Conservation (phyloP, 2,888 invertebrate species). For the Ophioninae sp. region DNA sequence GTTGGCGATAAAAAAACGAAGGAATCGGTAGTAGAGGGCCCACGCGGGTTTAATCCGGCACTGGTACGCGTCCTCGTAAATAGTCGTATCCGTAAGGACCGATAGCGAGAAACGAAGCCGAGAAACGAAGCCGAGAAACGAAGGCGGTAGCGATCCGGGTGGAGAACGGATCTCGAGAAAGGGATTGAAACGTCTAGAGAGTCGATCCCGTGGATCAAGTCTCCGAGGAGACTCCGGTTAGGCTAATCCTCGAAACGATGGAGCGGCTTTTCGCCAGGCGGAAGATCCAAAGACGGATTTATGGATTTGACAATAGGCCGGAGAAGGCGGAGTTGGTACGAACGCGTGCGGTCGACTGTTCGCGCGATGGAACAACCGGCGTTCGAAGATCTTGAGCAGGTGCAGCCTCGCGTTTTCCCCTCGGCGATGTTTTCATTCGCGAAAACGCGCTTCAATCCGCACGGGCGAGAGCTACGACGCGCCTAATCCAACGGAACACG, state of each 20-base stretch:
- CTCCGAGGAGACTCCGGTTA: background rate
- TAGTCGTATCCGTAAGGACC: slow-evolving; percentile 49
- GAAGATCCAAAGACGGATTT: slow-evolving; percentile 33
- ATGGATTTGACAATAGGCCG: slow-evolving; percentile 14
- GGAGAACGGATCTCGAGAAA: slow-evolving; percentile 17
- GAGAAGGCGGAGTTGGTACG: too few relatives aligned
- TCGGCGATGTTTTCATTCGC: slow-evolving; percentile 32
- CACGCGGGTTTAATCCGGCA: too few relatives aligned
- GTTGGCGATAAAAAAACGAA: too few relatives aligned
- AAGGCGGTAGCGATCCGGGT: background rate
- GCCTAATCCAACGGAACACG: slow-evolving; percentile 19
- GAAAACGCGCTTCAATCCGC: slow-evolving; percentile 5
- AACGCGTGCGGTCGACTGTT: slow-evolving; percentile 50
- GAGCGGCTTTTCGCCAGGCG: slow-evolving; percentile 4
- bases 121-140: too few relatives aligned
- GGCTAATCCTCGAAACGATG: slow-evolving; percentile 47
- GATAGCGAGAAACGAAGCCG: too few relatives aligned
- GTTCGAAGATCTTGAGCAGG: slow-evolving; percentile 49
- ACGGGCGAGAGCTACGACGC: slow-evolving; percentile 1
- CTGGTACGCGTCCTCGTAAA: slow-evolving; percentile 46
- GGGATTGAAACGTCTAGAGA: background rate
- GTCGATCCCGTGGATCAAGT: slow-evolving; percentile 14
- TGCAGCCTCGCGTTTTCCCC: slow-evolving; percentile 26
- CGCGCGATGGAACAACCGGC: slow-evolving; percentile 3
- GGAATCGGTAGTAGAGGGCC: too few relatives aligned